These are phyloP conservation scores for Arrhopalites spinosus DNA, from an alignment of 2,888 invertebrate genomes.

Conservation along the genomic window DNA sequence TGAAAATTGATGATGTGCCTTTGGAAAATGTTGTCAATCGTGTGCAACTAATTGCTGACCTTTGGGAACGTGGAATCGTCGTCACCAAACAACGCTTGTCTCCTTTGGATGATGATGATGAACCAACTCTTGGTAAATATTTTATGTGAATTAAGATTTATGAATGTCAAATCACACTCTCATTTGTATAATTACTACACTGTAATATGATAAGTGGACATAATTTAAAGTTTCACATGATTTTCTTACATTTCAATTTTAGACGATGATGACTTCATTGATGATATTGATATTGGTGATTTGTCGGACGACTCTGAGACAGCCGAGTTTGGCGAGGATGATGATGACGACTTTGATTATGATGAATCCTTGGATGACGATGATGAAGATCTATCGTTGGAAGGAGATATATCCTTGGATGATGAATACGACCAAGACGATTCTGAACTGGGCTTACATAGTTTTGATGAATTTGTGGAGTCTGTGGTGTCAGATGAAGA, in stretches of 20 bases:
- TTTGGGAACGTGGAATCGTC: slow-evolving; percentile 83
- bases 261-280: not conserved
- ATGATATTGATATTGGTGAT: slow-evolving; percentile 10
- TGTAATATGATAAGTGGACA: too few species aligned
- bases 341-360: slow-evolving; percentile 22
- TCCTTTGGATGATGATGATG: slow-evolving; percentile 49
- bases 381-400: slow-evolving; percentile 17
- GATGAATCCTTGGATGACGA: slow-evolving; percentile 37
- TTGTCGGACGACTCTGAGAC: not conserved
- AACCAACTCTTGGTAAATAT: too few species aligned
- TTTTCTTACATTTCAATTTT: not conserved
- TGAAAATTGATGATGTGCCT: slow-evolving; percentile 74
- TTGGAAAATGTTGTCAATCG: slow-evolving; percentile 66
- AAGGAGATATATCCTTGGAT: slow-evolving; percentile 5
- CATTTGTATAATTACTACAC: too few species aligned
- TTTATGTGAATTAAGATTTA: too few species aligned
- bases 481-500: slow-evolving; percentile 18
- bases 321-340: not conserved
- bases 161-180: too few species aligned
- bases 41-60: slow-evolving; percentile 68
- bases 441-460: too few species aligned
- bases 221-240: too few species aligned
- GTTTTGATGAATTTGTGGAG: slow-evolving; percentile 26
- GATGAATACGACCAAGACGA: too few species aligned
- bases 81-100: slow-evolving; percentile 71